phyloP scores from a whole-genome alignment of 2,113 vertebrate species.

The Hippocampus guttulatus region DNA sequence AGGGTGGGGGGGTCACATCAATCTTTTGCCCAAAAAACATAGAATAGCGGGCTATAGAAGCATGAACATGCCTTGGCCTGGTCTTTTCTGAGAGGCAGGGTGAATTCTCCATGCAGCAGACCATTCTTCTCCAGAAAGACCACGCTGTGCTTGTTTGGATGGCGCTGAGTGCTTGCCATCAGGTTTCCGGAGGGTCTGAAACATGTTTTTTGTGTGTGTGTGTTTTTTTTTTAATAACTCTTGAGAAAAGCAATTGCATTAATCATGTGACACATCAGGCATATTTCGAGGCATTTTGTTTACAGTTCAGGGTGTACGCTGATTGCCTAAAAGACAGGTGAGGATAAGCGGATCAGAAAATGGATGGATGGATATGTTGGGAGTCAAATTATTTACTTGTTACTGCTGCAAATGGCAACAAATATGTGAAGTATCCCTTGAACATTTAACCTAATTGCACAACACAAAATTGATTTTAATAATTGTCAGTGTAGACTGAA shows the following conservation, averaged over 20 bases:
- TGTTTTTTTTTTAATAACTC: neutral
- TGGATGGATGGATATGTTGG: no score
- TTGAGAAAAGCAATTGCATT: neutral
- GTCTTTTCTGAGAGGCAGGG: conserved; percentile 81
- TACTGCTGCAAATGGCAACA: no score
- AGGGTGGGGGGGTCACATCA: neutral
- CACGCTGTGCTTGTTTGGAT: conserved; percentile 87
- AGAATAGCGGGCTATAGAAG: neutral
- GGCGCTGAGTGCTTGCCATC: conserved; percentile 85
- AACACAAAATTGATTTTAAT: no score
- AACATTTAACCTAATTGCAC: no score
- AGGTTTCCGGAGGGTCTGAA: conserved; percentile 88
- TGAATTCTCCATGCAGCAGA: conserved; percentile 92
- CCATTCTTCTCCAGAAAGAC: conserved; percentile 97
- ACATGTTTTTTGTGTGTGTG: neutral
- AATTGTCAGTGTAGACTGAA: no score
- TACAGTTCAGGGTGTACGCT: no score
- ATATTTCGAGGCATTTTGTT: no score
- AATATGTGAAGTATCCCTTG: no score
- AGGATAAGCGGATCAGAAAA: no score
- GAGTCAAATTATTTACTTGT: no score
- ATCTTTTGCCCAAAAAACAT: neutral
- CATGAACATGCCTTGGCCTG: conserved; percentile 76
- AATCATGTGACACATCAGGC: neutral
- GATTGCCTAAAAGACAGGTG: no score